These are phyloP conservation scores for Ormyrus labotus DNA, from an alignment of 2,888 invertebrate species.

Conservation along the genomic window DNA sequence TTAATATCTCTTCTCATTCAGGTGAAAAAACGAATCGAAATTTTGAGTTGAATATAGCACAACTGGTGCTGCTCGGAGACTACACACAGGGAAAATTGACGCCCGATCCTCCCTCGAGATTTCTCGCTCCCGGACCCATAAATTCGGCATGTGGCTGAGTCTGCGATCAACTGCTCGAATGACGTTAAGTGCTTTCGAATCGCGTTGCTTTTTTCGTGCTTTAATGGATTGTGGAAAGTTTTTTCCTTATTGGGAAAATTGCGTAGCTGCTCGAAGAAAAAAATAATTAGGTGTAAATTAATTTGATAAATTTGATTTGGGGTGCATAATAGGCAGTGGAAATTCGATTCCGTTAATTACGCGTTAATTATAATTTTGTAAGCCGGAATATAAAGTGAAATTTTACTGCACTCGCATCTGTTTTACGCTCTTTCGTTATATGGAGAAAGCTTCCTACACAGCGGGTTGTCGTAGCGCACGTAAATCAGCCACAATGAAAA, in stretches of 20 bases:
- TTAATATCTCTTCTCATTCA: no score
- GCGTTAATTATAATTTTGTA: no score
- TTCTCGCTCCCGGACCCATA: conserved; percentile 24
- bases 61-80: background rate
- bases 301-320: no score
- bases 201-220: background rate
- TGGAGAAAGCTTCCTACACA: background rate
- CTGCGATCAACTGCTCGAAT: conserved; percentile 6
- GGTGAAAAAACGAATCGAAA: background rate
- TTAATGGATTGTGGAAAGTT: background rate
- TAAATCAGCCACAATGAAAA: conserved; percentile 15
- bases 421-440: background rate
- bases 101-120: background rate
- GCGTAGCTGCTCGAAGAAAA: background rate
- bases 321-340: background rate
- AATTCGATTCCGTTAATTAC: no score
- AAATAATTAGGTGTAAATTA: no score
- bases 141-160: conserved; percentile 23
- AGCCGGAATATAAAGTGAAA: no score
- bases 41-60: conserved; percentile 16
- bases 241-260: background rate
- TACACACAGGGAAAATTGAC: conserved; percentile 1
- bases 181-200: background rate
- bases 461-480: background rate
- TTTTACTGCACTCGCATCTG: no score